These are phyloP conservation scores for Geotrypetes seraphini DNA, from an alignment of 2,797 vertebrate species.

Conservation along the genomic window DNA sequence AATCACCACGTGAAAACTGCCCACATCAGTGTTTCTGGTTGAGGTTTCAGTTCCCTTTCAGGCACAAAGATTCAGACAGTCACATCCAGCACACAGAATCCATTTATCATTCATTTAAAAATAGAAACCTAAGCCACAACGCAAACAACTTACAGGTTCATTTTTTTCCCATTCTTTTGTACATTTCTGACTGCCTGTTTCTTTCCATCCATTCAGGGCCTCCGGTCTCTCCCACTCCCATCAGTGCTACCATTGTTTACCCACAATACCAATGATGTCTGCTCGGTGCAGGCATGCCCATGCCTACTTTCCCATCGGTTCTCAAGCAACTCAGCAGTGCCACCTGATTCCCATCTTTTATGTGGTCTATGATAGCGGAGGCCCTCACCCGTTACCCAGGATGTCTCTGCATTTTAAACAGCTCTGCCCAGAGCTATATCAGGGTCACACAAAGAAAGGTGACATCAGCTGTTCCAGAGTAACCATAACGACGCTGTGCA, in stretches of 20 bases:
- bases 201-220: constrained; percentile 21
- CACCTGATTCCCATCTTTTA: constrained; percentile 28
- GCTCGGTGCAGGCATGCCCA: constrained; percentile 25
- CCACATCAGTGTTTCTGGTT: too few species aligned
- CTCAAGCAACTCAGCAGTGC: constrained; percentile 8
- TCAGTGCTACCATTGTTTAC: constrained; percentile 35
- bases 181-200: constrained; percentile 17
- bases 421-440: constrained; percentile 31
- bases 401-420: constrained; percentile 36
- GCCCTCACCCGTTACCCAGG: constrained; percentile 3
- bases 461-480: constrained; percentile 43
- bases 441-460: constrained; percentile 31
- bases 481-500: constrained; percentile 41
- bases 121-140: constrained; percentile 23
- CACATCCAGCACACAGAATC: constrained; percentile 15
- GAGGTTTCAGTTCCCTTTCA: too few species aligned
- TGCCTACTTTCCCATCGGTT: constrained; percentile 26
- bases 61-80: too few species aligned
- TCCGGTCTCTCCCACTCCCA: constrained; percentile 7
- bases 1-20: too few species aligned
- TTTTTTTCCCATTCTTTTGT: constrained; percentile 36
- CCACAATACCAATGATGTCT: constrained; percentile 28
- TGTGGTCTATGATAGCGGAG: constrained; percentile 4
- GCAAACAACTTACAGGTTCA: constrained; percentile 29
- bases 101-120: constrained; percentile 27